A percentile compares a stretch with the other conserved stretches of the same genome.
phyloP scores from a whole-genome alignment of 2,113 vertebrate genomes.

The Mungos mungo region DNA sequence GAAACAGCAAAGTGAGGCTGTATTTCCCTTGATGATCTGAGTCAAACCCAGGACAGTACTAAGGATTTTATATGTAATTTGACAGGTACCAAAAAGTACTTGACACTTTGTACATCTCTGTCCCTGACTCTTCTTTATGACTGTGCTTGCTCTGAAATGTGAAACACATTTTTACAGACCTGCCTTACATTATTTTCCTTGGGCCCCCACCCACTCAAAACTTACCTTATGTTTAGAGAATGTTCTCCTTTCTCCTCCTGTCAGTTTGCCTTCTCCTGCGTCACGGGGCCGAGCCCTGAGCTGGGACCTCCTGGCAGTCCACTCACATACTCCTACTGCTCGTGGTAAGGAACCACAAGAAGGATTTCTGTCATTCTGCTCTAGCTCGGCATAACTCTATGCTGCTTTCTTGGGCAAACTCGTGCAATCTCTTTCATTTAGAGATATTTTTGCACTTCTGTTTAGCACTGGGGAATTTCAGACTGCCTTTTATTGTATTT shows the following conservation, averaged over 20 bases:
- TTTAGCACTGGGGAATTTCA: constrained; percentile 70
- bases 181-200: not conserved
- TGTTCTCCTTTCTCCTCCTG: constrained; percentile 44
- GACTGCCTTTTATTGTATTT: constrained; percentile 69
- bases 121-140: not conserved
- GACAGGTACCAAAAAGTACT: not conserved
- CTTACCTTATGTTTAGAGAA: not conserved
- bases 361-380: constrained; percentile 70
- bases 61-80: not conserved
- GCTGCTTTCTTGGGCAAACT: constrained; percentile 67
- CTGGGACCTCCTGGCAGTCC: not conserved
- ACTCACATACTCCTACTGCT: not conserved
- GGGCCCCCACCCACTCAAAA: not conserved
- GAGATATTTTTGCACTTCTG: constrained; percentile 76
- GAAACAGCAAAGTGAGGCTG: not conserved
- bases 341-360: not conserved
- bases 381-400: constrained; percentile 51
- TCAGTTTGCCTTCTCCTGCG: constrained; percentile 50
- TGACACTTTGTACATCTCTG: not conserved
- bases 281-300: not conserved
- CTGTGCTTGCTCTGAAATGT: not conserved
- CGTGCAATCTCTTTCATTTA: constrained; percentile 81
- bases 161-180: not conserved
- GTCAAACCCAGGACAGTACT: not conserved
- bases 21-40: not conserved